phyloP scores from a whole-genome alignment of 2,797 vertebrate species.

The Carcharodon carcharias region DNA sequence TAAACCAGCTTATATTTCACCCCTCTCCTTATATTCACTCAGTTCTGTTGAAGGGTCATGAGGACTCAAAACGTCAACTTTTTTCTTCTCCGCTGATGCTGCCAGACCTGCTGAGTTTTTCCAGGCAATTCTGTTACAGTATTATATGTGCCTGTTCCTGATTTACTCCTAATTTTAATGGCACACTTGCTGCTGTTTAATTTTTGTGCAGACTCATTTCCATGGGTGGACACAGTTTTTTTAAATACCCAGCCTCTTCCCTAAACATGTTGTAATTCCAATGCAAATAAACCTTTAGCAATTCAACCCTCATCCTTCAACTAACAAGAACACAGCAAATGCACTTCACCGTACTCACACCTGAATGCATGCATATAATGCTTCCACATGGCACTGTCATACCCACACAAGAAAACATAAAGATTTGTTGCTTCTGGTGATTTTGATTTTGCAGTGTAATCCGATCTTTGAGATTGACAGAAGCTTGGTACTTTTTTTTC shows the following conservation, averaged over 20 bases:
- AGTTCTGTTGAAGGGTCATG: no score
- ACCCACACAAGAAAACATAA: neutral
- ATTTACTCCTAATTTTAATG: neutral
- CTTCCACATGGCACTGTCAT: neutral
- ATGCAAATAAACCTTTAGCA: neutral
- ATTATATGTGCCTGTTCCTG: neutral
- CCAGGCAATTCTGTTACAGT: no score
- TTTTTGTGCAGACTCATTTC: neutral
- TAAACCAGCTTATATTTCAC: no score
- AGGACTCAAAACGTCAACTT: no score
- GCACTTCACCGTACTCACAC: neutral
- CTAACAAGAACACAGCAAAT: neutral
- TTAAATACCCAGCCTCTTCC: neutral
- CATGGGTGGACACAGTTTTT: neutral
- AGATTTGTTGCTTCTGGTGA: neutral
- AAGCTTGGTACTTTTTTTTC: neutral
- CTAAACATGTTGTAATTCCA: neutral
- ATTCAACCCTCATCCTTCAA: neutral
- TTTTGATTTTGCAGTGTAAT: neutral
- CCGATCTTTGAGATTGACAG: neutral
- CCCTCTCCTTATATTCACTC: no score
- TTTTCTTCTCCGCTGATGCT: no score
- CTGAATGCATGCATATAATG: neutral
- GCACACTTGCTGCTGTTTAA: neutral
- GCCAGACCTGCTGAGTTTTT: no score